phyloP scores from a whole-genome alignment of 2,888 invertebrate species.

The Cartodere bifasciata region DNA sequence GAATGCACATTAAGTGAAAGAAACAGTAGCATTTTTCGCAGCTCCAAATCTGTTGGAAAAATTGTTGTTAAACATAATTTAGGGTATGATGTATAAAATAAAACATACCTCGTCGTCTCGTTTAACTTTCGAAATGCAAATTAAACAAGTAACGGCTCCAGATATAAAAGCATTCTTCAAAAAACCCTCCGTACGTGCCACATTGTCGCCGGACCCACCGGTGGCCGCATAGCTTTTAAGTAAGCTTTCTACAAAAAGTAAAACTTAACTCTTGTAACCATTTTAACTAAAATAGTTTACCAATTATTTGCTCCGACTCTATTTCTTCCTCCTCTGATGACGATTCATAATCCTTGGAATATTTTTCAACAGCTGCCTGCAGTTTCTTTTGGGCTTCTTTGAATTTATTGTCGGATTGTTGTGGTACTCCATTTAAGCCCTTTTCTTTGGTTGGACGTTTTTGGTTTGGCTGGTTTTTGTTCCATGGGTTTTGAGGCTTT shows the following conservation, averaged over 20 bases:
- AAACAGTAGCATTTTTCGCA: conserved; percentile 72
- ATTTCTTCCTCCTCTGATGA: conserved; percentile 43
- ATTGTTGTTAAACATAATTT: neutral
- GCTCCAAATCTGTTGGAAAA: conserved; percentile 59
- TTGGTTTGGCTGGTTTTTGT: conserved; percentile 17
- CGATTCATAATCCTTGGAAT: conserved; percentile 38
- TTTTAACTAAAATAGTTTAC: conserved; percentile 30
- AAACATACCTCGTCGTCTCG: conserved; percentile 52
- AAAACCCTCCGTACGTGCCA: conserved; percentile 53
- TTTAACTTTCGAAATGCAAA: conserved; percentile 81
- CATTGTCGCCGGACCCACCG: conserved; percentile 34
- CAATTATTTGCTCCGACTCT: conserved; percentile 36
- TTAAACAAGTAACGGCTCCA: conserved; percentile 71
- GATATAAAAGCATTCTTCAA: conserved; percentile 69
- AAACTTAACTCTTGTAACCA: conserved; percentile 3
- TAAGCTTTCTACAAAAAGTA: conserved; percentile 32
- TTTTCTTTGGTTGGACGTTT: conserved; percentile 8
- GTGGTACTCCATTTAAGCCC: conserved; percentile 11
- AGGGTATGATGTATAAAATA: conserved; percentile 1
- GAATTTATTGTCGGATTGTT: conserved; percentile 30
- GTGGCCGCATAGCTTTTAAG: conserved; percentile 37
- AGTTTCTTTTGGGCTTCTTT: conserved; percentile 37
- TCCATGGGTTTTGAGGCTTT: conserved; percentile 21
- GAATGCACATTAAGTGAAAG: conserved; percentile 79
- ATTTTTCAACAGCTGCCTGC: conserved; percentile 38